Conservation (phyloP, 2,888 invertebrate genomes). For the Argyresthia goedartella region DNA sequence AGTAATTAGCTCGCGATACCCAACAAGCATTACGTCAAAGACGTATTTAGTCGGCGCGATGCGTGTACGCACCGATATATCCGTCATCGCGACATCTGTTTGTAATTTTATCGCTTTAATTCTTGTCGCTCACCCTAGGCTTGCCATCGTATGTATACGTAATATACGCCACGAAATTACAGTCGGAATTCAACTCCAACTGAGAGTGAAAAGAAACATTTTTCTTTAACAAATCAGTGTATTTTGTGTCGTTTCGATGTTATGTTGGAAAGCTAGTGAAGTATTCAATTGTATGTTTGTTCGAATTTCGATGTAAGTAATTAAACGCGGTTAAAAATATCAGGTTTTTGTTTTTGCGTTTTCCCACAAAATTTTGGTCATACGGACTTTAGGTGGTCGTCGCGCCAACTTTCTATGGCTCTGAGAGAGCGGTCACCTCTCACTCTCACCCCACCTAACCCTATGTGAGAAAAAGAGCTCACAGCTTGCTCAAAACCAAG, state of each 20-base stretch:
- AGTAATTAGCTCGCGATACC: too few relatives aligned
- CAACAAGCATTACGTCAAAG: constrained; percentile 9
- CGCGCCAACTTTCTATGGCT: too few relatives aligned
- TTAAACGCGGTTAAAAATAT: constrained; percentile 8
- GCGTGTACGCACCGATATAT: constrained; percentile 26
- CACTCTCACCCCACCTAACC: too few relatives aligned
- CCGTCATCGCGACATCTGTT: constrained; percentile 43
- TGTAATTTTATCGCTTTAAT: constrained; percentile 43
- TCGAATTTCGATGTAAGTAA: constrained; percentile 21
- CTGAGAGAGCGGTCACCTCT: too few relatives aligned
- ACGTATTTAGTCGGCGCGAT: constrained; percentile 19
- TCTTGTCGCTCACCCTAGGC: constrained; percentile 14
- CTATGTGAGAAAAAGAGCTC: too few relatives aligned
- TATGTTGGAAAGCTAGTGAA: constrained; percentile 6
- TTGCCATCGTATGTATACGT: too few relatives aligned
- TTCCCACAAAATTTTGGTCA: too few relatives aligned
- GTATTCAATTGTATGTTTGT: constrained; percentile 20
- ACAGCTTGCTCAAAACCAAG: too few relatives aligned
- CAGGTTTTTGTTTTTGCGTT: too few relatives aligned
- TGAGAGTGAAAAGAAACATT: not conserved
- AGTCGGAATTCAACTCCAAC: not conserved
- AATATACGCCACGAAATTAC: not conserved
- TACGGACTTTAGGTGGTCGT: too few relatives aligned
- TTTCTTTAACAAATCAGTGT: not conserved
- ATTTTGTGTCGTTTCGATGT: constrained; percentile 2